Evolutionary conservation across 1,140 invertebrate genomes (phyloP), one percentile per base, ranked within the genome.

Genomic region (Diachasmimorpha longicaudata): DNA sequence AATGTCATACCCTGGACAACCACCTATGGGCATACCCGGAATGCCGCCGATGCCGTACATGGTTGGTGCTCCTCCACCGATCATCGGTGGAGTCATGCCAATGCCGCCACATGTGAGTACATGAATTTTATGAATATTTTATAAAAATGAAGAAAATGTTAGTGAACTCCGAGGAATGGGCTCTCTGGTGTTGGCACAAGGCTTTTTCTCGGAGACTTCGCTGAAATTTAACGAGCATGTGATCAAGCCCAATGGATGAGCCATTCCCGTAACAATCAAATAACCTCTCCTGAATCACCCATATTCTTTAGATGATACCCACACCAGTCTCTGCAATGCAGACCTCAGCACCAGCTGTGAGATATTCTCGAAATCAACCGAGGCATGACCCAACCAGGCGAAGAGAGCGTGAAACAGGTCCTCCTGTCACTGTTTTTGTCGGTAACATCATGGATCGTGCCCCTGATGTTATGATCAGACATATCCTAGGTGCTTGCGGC

Each of bases 401-500:
- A 44, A 82, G 88, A 0, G 87, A 89, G 71, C 79, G 88, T 66
- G 88, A 89, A 78, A 80, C 85, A 4, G 96, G 96, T 0, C 96
- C 97, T 0, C 93, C 97, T 0, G 97, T 99, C 14, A 99, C 98
- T 16, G 98, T 99, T 0, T 99, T 99, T 90, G 96, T 99, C 63
- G 98, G 98, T 23, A 99, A 99, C 89, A 99, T 99, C 74, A 96
- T 96, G 83, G 97, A 99, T 80, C 93, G 94, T 81, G 97, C 97
- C 55, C 96, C 97, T 0, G 98, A 99, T 88, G 92, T 94, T 10
- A 96, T 99, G 94, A 95, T 99, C 10, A 91, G 97, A 79, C 95
- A 97, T 82, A 95, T 99, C 83, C 90, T 99, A 66, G 93, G 93
- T 55, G 93, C 95, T 19, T 96, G 98, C 91, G 98, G 98, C 1